Evolutionary conservation across 2,797 vertebrate species (phyloP).

Genomic region (Balearica regulorum): DNA sequence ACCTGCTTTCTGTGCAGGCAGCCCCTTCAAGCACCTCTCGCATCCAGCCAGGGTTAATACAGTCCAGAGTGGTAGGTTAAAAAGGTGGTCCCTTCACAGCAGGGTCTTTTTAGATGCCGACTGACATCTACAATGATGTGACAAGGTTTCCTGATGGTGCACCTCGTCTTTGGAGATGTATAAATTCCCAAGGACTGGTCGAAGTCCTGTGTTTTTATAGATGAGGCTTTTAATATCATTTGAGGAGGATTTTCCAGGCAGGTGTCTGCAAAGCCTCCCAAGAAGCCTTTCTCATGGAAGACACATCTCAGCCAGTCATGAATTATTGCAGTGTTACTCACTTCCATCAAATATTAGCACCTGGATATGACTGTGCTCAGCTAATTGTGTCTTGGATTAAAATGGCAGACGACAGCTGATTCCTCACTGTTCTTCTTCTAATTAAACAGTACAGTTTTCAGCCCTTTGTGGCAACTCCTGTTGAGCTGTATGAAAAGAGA

Average conservation of each 20-base stretch:
- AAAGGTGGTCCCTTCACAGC: not conserved
- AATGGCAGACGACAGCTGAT: not conserved
- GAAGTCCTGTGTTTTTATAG: not conserved
- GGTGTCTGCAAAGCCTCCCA: not conserved
- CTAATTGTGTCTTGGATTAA: not conserved
- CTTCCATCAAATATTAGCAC: not conserved
- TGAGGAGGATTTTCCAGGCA: not conserved
- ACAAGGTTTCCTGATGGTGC: not conserved
- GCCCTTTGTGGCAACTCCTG: not conserved
- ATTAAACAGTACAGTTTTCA: not conserved
- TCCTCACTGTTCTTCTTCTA: not conserved
- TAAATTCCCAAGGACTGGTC: not conserved
- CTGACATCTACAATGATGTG: not conserved
- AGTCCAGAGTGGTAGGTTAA: not conserved
- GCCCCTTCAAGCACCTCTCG: not conserved
- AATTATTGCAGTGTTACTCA: not conserved
- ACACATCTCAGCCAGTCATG: not conserved
- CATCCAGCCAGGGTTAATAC: not conserved
- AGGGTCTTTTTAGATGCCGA: not conserved
- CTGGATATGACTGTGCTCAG: not conserved
- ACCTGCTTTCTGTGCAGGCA: not conserved
- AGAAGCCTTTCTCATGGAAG: not conserved
- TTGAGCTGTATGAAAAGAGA: not conserved
- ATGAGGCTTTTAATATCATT: not conserved
- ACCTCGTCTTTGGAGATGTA: not conserved